Evolutionary conservation across 2,888 invertebrate genomes (phyloP).

Genomic region (Ectemnius continuus): DNA sequence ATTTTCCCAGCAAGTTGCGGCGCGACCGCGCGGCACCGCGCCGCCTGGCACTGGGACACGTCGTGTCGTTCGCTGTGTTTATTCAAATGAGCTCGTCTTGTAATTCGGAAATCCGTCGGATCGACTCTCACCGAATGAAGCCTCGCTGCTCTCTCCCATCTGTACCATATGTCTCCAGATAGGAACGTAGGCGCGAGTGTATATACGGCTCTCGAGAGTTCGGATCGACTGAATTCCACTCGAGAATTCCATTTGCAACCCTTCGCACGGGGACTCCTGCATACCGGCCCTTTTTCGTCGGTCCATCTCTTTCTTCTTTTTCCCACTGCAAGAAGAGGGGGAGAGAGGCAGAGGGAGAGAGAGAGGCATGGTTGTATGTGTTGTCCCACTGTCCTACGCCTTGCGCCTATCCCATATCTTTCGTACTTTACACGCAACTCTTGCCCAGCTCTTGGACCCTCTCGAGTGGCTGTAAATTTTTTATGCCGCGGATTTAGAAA

Average conservation of each 20-base stretch:
- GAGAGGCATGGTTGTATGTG: too few species aligned
- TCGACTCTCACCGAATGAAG: constrained; percentile 7
- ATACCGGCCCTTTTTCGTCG: constrained; percentile 14
- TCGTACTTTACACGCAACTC: constrained; percentile 41
- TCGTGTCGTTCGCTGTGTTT: constrained; percentile 62
- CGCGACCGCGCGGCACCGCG: too few species aligned
- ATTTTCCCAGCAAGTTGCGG: neutral
- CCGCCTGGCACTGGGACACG: too few species aligned
- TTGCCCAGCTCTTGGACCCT: neutral
- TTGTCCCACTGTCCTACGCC: constrained; percentile 30
- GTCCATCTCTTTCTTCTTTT: neutral
- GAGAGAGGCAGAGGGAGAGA: too few species aligned
- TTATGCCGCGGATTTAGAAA: constrained; percentile 17
- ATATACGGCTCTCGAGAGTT: constrained; percentile 35
- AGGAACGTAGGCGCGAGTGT: constrained; percentile 18
- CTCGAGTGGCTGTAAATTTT: constrained; percentile 23
- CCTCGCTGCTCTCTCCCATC: too few species aligned
- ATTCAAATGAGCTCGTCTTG: constrained; percentile 67
- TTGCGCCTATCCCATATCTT: constrained; percentile 54
- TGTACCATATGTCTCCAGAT: too few species aligned
- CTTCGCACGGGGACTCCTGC: neutral
- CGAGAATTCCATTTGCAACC: constrained; percentile 37
- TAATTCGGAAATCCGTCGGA: constrained; percentile 66
- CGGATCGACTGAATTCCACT: constrained; percentile 42
- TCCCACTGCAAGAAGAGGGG: too few species aligned